Conservation (phyloP, 2,888 invertebrate species). For the Leptinotarsa rubiginosa region DNA sequence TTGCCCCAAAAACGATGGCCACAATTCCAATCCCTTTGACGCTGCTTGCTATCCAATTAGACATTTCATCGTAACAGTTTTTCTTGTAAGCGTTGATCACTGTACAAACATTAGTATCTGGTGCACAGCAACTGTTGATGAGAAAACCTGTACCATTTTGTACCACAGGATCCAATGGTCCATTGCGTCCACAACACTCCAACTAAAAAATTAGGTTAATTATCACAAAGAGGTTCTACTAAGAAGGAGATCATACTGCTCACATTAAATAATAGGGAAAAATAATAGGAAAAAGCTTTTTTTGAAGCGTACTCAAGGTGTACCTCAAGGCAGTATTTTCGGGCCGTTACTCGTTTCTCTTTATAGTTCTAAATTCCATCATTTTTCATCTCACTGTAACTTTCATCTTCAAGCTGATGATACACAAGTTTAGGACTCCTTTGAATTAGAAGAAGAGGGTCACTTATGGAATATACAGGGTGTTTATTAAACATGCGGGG, state of each 20-base stretch:
- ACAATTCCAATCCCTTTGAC: conserved; percentile 17
- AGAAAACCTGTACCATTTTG: conserved; percentile 6
- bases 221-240: background rate
- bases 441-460: too few relatives aligned
- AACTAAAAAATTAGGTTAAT: conserved; percentile 9
- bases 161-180: background rate
- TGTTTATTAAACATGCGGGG: too few relatives aligned
- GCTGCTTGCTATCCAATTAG: background rate
- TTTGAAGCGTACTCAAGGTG: too few relatives aligned
- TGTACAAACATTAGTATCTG: background rate
- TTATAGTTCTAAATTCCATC: too few relatives aligned
- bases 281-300: too few relatives aligned
- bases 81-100: background rate
- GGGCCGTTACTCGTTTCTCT: too few relatives aligned
- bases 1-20: conserved; percentile 18
- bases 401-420: too few relatives aligned
- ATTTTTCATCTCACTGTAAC: too few relatives aligned
- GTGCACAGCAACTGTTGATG: conserved; percentile 29
- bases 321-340: too few relatives aligned
- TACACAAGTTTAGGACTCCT: too few relatives aligned
- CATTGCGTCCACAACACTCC: conserved; percentile 26
- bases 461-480: too few relatives aligned
- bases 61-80: conserved; percentile 2
- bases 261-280: background rate
- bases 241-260: background rate